Evolutionary conservation across 2,797 vertebrate species (phyloP), one percentile per base, ranked within the genome.

Genomic region (Leptatherina wallacei): DNA sequence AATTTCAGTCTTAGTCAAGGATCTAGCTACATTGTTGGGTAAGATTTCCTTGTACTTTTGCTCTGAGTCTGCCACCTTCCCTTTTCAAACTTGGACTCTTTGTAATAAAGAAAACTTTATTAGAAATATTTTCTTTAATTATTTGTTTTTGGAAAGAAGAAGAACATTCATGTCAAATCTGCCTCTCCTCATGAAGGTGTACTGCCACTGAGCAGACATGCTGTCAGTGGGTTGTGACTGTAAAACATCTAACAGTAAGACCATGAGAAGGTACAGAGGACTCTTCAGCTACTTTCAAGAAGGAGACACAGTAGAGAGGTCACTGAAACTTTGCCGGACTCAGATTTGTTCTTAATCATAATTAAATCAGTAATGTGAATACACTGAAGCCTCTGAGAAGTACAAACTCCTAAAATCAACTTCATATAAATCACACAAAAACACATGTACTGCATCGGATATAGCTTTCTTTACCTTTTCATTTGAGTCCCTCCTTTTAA

Each of bases 1-100:
- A 58, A 65, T 20, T 73, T 80, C 58, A 11, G 71, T 82, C 33
- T 1, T 35, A n/a, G 75, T 72, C 66, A 36, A 70, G 71, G 59
- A 75, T 70, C 69, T 33, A 69, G 65, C 42, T 35, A 35, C 33
- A 66, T 29, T 44, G 16, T 18, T 13, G 12, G 32, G 32, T 1
- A 33, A 33, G 32, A 33, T 33, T 33, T 36, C 9, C 35, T 36
- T 10, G 9, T 11, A 32, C 32, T 32, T 6, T 32, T 32, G 32
- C 6, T 32, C 33, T 35, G 33, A 35, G 33, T 35, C 33, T 35
- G 33, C 33, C 33, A 35, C 33, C 33, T 35, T 32, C 32, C 6
- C 33, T 35, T 35, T 6, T 35, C 33, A 35, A 32, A 32, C 30
- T 32, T 27, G 24, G 24, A 27, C 6, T 32, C 32, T 6, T 32